These are phyloP conservation scores for Endomychus coccineus DNA, from an alignment of 2,888 invertebrate species.

Conservation along the genomic window DNA sequence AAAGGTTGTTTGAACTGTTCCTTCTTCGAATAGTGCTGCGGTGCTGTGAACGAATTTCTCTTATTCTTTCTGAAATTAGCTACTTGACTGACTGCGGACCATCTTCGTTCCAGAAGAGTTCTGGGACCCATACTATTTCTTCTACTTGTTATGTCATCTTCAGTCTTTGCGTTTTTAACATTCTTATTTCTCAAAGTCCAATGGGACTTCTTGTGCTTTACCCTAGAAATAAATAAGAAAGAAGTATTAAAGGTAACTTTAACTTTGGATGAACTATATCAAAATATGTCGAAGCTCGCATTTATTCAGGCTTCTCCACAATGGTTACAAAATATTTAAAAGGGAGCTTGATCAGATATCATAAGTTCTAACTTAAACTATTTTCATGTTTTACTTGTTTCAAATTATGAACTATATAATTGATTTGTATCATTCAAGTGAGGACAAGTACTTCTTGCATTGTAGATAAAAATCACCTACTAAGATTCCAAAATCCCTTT, in stretches of 20 bases:
- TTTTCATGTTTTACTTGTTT: too few relatives aligned
- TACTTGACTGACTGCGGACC: conserved; percentile 48
- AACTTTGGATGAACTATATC: too few relatives aligned
- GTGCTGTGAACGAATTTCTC: conserved; percentile 31
- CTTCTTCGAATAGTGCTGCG: conserved; percentile 18
- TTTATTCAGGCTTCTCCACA: too few relatives aligned
- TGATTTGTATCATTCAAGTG: too few relatives aligned
- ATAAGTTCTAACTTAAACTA: too few relatives aligned
- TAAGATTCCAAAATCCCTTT: too few relatives aligned
- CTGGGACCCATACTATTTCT: conserved; percentile 24
- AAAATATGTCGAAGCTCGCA: too few relatives aligned
- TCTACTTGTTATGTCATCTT: conserved; percentile 25
- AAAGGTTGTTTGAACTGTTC: conserved; percentile 2
- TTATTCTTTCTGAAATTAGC: conserved; percentile 35
- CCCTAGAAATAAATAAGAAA: conserved; percentile 23
- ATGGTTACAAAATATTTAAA: too few relatives aligned
- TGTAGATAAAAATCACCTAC: too few relatives aligned
- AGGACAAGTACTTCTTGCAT: too few relatives aligned
- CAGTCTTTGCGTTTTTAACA: conserved; percentile 12
- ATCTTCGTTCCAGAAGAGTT: conserved; percentile 45
- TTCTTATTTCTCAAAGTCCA: conserved; percentile 30
- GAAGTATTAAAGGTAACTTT: conserved; percentile 3
- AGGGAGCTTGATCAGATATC: too few relatives aligned
- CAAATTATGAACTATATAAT: too few relatives aligned
- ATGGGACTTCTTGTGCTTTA: conserved; percentile 33